Base-by-base conservation (phyloP, 2,888 invertebrate species). In the Syritta pipiens region DNA sequence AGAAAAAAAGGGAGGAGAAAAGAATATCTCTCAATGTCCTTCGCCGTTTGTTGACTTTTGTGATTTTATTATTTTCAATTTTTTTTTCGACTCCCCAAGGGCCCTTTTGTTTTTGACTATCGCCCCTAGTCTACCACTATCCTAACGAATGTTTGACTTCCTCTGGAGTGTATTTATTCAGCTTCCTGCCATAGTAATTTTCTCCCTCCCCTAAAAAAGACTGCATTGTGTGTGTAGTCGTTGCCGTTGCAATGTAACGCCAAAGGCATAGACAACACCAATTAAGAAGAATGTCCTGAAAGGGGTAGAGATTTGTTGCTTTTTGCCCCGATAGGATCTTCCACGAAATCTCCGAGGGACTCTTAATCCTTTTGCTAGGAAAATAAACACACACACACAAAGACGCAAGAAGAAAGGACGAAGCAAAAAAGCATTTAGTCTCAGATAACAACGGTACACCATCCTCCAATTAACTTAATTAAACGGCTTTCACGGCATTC, bases 71-170 rank as follows among this genome's bases (percentile, higher is more conserved):
- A 17, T 55, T 57, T 48, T 57, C n/a, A 48, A 44, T 57, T 10
- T 57, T 67, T 48, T 20, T 55, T 67, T 55, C n/a, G 10, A 2
- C 28, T 28, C 9, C 6, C 12, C 28, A 9, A n/a, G n/a, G 3
- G 14, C 26, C 17, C 10, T 3, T n/a, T 4, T 62, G 12, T 1
- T 46, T n/a, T 10, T 42, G 3, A 3, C 19, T 6, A 48, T 28
- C 17, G n/a, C n/a, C 9, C 4, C 9, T 35, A 7, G 10, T 28
- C 30, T 19, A 44, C 48, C 12, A 53, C 40, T 48, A 55, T 48
- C 62, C 35, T 71, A 76, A 76, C 57, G 71, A 71, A 71, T 63
- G 71, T 71, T 71, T 63, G 55, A 44, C 71, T 76, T 62, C 22
- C 48, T 44, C 59, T 44, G 9, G 5, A 65, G 28, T 35, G n/a